Conservation (phyloP, 2,797 vertebrate species). For the Ispidina lecontei region DNA sequence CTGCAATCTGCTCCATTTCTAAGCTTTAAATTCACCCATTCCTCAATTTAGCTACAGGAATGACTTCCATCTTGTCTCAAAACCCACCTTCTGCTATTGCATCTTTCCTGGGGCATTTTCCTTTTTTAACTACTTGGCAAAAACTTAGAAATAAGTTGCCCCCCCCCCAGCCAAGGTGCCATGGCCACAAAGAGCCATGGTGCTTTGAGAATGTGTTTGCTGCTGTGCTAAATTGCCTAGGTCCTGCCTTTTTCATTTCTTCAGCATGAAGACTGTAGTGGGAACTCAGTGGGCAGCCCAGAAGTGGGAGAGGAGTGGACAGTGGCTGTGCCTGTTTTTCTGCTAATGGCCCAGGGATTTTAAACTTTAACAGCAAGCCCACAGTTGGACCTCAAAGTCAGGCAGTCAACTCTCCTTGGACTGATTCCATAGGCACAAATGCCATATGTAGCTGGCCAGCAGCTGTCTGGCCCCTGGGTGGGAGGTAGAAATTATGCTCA, state of each 20-base stretch:
- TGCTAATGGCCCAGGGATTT: conserved; percentile 23
- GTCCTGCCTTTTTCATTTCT: background rate
- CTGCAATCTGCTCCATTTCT: background rate
- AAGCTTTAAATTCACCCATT: background rate
- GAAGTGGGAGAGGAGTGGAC: background rate
- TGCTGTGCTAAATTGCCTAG: conserved; percentile 46
- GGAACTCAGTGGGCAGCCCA: background rate
- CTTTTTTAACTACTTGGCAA: conserved; percentile 23
- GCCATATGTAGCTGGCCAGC: background rate
- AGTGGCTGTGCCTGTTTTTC: background rate
- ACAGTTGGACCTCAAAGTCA: background rate
- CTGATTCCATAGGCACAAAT: background rate
- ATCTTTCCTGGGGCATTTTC: background rate
- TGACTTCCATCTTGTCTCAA: background rate
- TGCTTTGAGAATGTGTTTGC: conserved; percentile 26
- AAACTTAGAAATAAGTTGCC: background rate
- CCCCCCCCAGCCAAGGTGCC: background rate
- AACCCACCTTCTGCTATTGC: background rate
- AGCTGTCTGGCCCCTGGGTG: background rate
- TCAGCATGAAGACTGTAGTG: background rate
- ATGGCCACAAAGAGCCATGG: background rate
- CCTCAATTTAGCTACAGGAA: background rate
- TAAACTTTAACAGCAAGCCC: background rate
- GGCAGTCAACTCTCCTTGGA: background rate
- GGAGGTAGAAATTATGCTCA: conserved; percentile 2